phyloP scores from a whole-genome alignment of 1,140 invertebrate genomes.

The Leptinotarsa defecta region DNA sequence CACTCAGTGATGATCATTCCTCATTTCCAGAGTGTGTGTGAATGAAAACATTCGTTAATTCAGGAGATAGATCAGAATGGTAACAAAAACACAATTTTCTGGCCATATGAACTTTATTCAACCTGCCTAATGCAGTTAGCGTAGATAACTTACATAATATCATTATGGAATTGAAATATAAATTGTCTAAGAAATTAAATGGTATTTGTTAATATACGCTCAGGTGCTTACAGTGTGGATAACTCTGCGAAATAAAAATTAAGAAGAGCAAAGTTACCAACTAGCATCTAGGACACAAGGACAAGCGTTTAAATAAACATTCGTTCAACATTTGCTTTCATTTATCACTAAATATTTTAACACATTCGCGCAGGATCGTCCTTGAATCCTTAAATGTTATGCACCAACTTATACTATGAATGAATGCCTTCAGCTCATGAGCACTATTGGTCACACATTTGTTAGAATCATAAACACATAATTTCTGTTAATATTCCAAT shows the following conservation, averaged over 20 bases:
- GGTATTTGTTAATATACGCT: constrained; percentile 32
- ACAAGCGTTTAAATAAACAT: constrained; percentile 53
- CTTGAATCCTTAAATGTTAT: constrained; percentile 46
- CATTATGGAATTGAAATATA: constrained; percentile 12
- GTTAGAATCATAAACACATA: background rate
- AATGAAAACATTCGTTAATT: too few species aligned
- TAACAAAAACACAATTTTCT: background rate
- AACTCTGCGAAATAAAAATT: constrained; percentile 27
- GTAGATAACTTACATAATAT: constrained; percentile 27
- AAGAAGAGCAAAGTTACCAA: constrained; percentile 31
- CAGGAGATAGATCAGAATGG: background rate
- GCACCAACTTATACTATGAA: background rate
- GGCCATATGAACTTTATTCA: constrained; percentile 18
- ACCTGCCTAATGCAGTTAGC: constrained; percentile 14
- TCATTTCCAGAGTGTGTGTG: too few species aligned
- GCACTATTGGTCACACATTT: too few species aligned
- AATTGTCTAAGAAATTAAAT: constrained; percentile 40
- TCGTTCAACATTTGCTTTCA: constrained; percentile 38
- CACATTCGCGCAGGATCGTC: constrained; percentile 49
- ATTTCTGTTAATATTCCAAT: constrained; percentile 2
- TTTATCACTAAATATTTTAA: constrained; percentile 18
- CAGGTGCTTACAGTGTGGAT: constrained; percentile 32
- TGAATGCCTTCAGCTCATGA: too few species aligned
- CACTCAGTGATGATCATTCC: too few species aligned
- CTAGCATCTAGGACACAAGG: constrained; percentile 46